These are phyloP conservation scores for Hyperoplus immaculatus DNA, from an alignment of 2,797 vertebrate genomes.

Conservation along the genomic window DNA sequence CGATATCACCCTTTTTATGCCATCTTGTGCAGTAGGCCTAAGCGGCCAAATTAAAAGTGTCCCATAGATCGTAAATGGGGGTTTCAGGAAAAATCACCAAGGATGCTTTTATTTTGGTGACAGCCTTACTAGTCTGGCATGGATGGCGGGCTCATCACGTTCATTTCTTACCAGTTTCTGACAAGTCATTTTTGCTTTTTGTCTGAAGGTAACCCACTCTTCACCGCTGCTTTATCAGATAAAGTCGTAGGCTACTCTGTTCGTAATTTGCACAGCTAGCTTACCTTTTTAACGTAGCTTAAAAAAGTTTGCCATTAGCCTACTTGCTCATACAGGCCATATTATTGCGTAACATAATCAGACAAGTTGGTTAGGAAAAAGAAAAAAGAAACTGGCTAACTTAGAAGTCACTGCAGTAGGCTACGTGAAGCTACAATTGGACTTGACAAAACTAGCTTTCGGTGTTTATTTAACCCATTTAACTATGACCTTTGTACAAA, in stretches of 20 bases:
- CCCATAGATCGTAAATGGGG: accelerated
- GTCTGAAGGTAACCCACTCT: accelerated
- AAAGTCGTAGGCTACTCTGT: not conserved
- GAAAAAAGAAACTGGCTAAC: not conserved
- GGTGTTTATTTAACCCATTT: too few relatives aligned
- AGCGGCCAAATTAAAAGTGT: slow-evolving; percentile 26
- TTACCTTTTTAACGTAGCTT: not conserved
- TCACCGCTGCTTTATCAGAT: not conserved
- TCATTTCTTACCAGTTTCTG: not conserved
- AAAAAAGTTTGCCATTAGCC: not conserved
- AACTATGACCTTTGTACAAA: too few relatives aligned
- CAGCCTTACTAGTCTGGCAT: not conserved
- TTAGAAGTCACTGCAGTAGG: not conserved
- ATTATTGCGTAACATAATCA: too few relatives aligned
- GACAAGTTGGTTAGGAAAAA: not conserved
- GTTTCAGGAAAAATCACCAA: not conserved
- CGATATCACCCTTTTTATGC: too few relatives aligned
- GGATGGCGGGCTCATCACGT: too few relatives aligned
- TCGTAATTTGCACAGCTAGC: not conserved
- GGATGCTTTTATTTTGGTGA: slow-evolving; percentile 29
- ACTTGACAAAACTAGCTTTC: not conserved
- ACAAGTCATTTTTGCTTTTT: too few relatives aligned
- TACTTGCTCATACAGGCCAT: not conserved
- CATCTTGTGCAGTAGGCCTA: not conserved
- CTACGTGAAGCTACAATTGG: not conserved